Evolutionary conservation across 1,140 invertebrate genomes (phyloP), one percentile per base, ranked within the genome.

Genomic region (Drosophila sp.): DNA sequence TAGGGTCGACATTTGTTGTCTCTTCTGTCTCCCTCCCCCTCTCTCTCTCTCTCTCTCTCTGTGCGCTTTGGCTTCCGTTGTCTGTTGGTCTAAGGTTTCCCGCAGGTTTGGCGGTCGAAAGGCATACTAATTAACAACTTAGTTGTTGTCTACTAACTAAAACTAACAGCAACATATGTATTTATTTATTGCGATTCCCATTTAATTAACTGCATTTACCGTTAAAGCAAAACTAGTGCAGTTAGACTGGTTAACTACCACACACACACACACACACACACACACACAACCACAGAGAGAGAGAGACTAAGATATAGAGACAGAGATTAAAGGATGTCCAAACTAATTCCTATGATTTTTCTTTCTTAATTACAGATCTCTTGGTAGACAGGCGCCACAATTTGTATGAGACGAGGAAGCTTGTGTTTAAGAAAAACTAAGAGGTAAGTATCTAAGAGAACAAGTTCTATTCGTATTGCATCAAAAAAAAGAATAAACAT

Each of bases 321-420:
- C 33, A 7, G 32, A 38, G 32, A 60, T 68, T 68, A 50, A 41
- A 44, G 72, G 41, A 64, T 44, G 38, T 32, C 66, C 61, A 5
- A 29, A 44, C 74, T 79, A 79, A 79, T 79, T 75, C 60, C 67
- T 73, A 79, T 73, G 72, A 79, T 79, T 73, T 79, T 79, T 77
- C 75, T 70, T 67, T 70, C 74, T 80, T 80, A 80, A 80, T 77
- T 80, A 72, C 74, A 80, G 78, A 72, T 70, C 70, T 62, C 60
- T 50, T 50, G 29, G 60, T 47, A 35, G 69, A 74, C 76, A 74
- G 76, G 44, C 44, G 44, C 44, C 44, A 50, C 76, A 79, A 72
- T 72, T 69, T 71, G 60, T 65, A 17, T 44, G 27, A 44, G 70
- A 73, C 74, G 69, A 77, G 70, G 70, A 79, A 79, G 74, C 70